Evolutionary conservation across 2,113 vertebrate species (phyloP), one percentile per base, ranked within the genome.

Genomic region (Lepus americanus): DNA sequence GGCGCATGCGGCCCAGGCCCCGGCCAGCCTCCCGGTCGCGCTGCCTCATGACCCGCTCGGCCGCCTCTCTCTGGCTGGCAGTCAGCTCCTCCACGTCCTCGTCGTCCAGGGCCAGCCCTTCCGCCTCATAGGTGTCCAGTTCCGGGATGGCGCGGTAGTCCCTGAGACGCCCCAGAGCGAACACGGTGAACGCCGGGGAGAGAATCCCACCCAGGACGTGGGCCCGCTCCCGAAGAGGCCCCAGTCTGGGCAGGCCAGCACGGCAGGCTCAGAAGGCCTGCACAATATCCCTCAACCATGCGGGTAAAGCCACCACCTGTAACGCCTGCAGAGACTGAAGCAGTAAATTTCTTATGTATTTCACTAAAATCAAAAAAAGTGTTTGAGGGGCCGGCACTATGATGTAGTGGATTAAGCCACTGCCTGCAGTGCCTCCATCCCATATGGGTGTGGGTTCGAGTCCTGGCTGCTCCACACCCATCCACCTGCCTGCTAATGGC

Each of bases 131-230:
- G 53, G 97, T 96, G 1, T 99, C 99, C 97, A 99, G 98, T 72
- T 99, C 99, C 0, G 99, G 99, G 98, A 99, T 99, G 81, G 98
- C 97, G 0, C 99, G 99, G 97, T 99, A 99, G 91, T 99, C 99
- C 97, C 99, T 99, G 95, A 27, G 55, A 55, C 6, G 29, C 1
- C 44, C 9, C 67, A 29, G 44, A 33, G 95, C 0, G 64, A 4
- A 84, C 1, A 27, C 27, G 61, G 0, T 25, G 6, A 33, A 29
- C 20, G 14, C 51, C 9, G 25, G 8, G 27, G 12, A 49, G 80
- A 5, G 19, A 22, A 53, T 6, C 3, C 36, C 27, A 19, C 17
- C 16, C 29, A 16, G 33, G 31, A 73, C 20, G 22, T 13, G 22
- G 63, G 12, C 59, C 66, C 86, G 33, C 17, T 31, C 51, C 25